Evolutionary conservation across 2,888 invertebrate genomes (phyloP), one percentile per base, ranked within the genome.

Genomic region (Lamellibrachia columna): DNA sequence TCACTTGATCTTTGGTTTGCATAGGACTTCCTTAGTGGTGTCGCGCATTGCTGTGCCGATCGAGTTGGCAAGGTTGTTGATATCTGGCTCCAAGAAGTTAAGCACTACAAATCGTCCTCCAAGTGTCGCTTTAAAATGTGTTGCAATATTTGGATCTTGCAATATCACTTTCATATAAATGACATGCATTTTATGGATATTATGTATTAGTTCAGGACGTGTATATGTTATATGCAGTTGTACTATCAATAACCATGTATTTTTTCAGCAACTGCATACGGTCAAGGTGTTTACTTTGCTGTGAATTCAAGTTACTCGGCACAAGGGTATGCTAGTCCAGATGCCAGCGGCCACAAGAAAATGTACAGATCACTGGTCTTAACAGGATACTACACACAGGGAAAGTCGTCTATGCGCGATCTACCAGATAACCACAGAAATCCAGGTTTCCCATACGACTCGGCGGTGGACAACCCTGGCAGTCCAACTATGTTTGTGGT

Each of bases 241-340:
- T 6, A 75, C 6, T 75, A n/a, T 75, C 75, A 75, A 75, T 75
- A 22, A 75, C 22, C 53, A 52, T 91, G 28, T 91, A 11, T 52
- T 40, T 91, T 40, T 91, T 91, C 91, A 91, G 91, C 52, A 6
- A 91, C 91, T n/a, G 11, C 3, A 6, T 91, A 91, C 52, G 92
- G 92, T 28, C 55, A 92, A 58, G 92, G 92, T n/a, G 58, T 92
- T 3, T 92, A 92, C n/a, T 92, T 92, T 92, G 75, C 75, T 75
- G 75, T 75, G 22, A 75, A 75, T 6, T 22, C 75, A 22, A 22
- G 22, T 4, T 75, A 75, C 75, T 6, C 75, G n/a, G 75, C 75
- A 11, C 22, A n/a, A 75, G n/a, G 22, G 15, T 75, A 22, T 75
- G 75, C 75, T 1, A 6, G 15, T 22, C 15, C 75, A n/a, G 75